A percentile compares a stretch with the other conserved stretches of the same genome.
Conservation (phyloP, 1,140 invertebrate genomes). For the Saccostrea glomerata region DNA sequence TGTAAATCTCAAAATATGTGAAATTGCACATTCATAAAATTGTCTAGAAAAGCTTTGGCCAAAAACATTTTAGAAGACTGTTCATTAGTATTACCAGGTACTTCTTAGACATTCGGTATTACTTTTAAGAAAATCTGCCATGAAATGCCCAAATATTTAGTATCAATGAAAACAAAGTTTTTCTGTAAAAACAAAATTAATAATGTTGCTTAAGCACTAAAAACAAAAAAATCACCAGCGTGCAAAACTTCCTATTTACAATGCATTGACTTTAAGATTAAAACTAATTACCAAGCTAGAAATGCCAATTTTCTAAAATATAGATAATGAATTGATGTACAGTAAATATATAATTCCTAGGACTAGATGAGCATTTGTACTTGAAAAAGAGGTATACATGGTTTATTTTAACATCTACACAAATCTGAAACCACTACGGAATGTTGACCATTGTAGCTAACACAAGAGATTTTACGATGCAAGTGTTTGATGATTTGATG, state of each 20-base stretch:
- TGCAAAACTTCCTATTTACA: not conserved
- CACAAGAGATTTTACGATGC: not conserved
- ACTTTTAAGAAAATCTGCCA: not conserved
- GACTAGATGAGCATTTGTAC: constrained; percentile 19
- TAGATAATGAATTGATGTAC: not conserved
- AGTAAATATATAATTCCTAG: not conserved
- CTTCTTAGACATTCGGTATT: no score
- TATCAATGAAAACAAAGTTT: not conserved
- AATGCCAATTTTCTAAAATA: not conserved
- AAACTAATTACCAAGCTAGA: not conserved
- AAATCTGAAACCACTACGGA: not conserved
- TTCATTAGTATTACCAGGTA: no score
- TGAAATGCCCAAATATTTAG: not conserved
- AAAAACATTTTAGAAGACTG: no score
- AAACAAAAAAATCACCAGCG: not conserved
- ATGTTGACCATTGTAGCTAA: not conserved
- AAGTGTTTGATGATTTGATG: not conserved
- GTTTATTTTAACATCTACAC: not conserved
- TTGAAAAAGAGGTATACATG: constrained; percentile 12
- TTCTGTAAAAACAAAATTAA: no score
- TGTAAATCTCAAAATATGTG: no score
- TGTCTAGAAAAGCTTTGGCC: no score
- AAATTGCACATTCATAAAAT: no score
- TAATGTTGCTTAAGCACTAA: no score
- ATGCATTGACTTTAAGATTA: not conserved